Evolutionary conservation across 2,113 vertebrate species (phyloP).

Genomic region (rat (Rattus norvegicus)): DNA sequence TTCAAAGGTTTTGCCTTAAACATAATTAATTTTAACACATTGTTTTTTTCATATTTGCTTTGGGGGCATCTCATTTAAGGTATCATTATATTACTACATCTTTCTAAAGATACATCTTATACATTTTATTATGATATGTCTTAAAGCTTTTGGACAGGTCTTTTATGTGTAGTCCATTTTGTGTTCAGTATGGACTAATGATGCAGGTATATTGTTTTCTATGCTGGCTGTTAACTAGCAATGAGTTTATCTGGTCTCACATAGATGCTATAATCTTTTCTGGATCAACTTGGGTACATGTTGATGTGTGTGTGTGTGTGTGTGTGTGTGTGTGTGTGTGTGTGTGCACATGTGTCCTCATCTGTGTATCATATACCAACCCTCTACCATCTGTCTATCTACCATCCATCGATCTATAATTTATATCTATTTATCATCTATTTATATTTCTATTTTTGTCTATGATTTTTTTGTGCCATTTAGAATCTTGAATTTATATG

Average conservation of each 20-base stretch:
- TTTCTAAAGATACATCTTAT: conserved; percentile 23
- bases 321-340: not conserved
- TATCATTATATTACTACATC: not conserved
- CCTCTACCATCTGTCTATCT: not conserved
- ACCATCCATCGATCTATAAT: no score
- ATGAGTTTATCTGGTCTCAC: not conserved
- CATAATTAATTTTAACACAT: not conserved
- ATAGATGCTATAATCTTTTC: not conserved
- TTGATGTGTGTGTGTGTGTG: not conserved
- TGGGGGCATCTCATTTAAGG: not conserved
- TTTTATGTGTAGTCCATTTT: conserved; percentile 16
- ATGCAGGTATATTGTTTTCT: conserved; percentile 2
- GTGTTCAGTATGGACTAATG: not conserved
- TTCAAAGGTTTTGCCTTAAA: not conserved
- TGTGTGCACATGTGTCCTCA: not conserved
- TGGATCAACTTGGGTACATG: not conserved
- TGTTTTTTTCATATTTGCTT: conserved; percentile 16
- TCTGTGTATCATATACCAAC: not conserved
- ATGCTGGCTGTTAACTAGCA: not conserved
- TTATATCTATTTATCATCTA: not conserved
- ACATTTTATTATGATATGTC: conserved; percentile 39
- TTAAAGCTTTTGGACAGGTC: not conserved
- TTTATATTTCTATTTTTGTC: not conserved
- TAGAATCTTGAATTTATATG: conserved; percentile 23
- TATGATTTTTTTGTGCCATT: not conserved